Evolutionary conservation across 2,797 vertebrate genomes (phyloP), one percentile per base, ranked within the genome.

Genomic region (Anguilla megastoma): DNA sequence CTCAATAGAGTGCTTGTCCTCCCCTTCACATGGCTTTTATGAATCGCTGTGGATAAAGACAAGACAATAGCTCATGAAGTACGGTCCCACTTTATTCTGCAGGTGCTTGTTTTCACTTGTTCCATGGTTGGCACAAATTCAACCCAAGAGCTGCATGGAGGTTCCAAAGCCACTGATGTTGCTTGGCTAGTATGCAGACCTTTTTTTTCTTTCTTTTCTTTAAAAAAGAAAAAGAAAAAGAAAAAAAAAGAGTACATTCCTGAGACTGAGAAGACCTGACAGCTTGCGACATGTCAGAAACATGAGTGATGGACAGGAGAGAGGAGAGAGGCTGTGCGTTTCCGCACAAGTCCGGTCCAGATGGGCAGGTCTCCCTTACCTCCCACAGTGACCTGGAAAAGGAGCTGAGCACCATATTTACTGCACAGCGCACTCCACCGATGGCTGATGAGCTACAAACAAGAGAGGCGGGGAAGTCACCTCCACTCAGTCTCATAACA

Each of bases 211-310:
- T 79, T 74, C 41, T 45, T 45, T 45, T 45, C 41, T 45, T 45
- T 45, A 45, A 45, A 45, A 45, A 45, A 45, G 41, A 45, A 45
- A 45, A 45, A 45, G 41, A 45, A 8, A 30, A 71, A 71, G 9
- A 33, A 36, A 71, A 71, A 71, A 27, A 14, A 36, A 66, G n/a
- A 66, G n/a, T 8, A 69, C 63, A 24, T 69, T 27, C 18, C 45
- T 82, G 21, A 24, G 45, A 8, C 10, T 24, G 41, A 50, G 24
- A 48, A 8, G 45, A 50, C 33, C 8, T 48, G 79, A 82, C 79
- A 82, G 79, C 30, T n/a, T 82, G 79, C 18, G 24, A 33, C 16
- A 45, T 80, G 33, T 80, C 76, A 80, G 41, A 80, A 80, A 80
- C n/a, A 45, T 9, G 79, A 82, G 41, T 82, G 79, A 82, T 50